Evolutionary conservation across 2,888 invertebrate genomes (phyloP).

Genomic region (Lamproptera curius): DNA sequence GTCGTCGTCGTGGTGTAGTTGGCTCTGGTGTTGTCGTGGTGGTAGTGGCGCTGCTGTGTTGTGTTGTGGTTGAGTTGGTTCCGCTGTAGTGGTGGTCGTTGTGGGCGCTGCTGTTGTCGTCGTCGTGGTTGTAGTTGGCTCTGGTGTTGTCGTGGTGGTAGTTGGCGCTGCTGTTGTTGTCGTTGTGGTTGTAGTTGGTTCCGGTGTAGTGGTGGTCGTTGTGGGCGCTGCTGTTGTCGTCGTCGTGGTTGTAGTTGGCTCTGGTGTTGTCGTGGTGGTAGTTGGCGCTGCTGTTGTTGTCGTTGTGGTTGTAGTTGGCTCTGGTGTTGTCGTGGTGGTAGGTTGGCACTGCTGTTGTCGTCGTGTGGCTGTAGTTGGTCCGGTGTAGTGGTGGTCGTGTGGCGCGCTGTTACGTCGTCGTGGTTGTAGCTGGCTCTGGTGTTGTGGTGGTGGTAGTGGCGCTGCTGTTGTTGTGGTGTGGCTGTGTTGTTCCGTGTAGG

Average conservation of each 20-base stretch:
- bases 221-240: conserved; percentile 1
- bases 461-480: background rate
- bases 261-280: background rate
- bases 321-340: background rate
- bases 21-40: background rate
- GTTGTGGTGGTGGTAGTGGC: conserved; percentile 3
- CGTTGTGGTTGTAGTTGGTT: too few species aligned
- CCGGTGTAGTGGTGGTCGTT: conserved; percentile 3
- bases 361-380: background rate
- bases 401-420: background rate
- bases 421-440: background rate
- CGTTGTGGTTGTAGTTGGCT: conserved; percentile 5
- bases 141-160: conserved; percentile 1
- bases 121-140: conserved; percentile 6
- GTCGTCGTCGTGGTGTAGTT: conserved; percentile 1
- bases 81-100: background rate
- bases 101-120: background rate
- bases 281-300: conserved; percentile 6
- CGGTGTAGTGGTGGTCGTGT: conserved; percentile 2
- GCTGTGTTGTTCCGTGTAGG: background rate
- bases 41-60: background rate
- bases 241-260: background rate
- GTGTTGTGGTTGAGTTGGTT: conserved; percentile 4
- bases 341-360: background rate
- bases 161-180: conserved; percentile 1